Evolutionary conservation across 2,113 vertebrate genomes (phyloP).

Genomic region (Columba livia): DNA sequence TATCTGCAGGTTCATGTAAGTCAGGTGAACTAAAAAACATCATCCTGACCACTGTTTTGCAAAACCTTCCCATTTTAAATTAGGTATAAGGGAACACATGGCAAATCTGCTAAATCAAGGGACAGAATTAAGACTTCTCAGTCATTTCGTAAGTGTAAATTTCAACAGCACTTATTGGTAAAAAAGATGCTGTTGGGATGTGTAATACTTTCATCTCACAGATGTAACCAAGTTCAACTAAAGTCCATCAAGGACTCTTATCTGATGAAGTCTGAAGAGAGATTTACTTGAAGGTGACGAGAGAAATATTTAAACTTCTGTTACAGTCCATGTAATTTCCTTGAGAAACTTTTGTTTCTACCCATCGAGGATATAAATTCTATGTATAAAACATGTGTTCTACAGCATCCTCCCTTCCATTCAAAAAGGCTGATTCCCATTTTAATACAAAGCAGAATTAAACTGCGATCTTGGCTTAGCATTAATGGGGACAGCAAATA

Average conservation of each 20-base stretch:
- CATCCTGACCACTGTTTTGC: background rate
- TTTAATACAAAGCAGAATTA: constrained; percentile 22
- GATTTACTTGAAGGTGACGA: background rate
- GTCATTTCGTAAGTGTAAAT: background rate
- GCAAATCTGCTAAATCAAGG: background rate
- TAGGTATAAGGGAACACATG: background rate
- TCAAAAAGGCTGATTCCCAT: background rate
- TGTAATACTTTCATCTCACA: background rate
- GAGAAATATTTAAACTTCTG: background rate
- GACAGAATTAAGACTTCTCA: background rate
- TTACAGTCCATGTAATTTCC: background rate
- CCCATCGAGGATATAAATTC: background rate
- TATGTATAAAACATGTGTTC: background rate
- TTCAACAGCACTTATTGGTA: background rate
- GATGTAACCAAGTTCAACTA: background rate
- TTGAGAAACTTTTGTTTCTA: background rate
- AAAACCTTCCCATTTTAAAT: background rate
- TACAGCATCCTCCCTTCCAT: background rate
- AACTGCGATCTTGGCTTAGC: constrained; percentile 9
- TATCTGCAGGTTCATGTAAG: fast-evolving
- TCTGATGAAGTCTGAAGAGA: background rate
- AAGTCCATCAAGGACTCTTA: background rate
- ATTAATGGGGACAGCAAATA: constrained; percentile 32
- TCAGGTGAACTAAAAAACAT: constrained; percentile 17
- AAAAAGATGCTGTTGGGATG: background rate